Evolutionary conservation across 2,113 vertebrate species (phyloP), one percentile per base, ranked within the genome.

Genomic region (Symphodus melops): DNA sequence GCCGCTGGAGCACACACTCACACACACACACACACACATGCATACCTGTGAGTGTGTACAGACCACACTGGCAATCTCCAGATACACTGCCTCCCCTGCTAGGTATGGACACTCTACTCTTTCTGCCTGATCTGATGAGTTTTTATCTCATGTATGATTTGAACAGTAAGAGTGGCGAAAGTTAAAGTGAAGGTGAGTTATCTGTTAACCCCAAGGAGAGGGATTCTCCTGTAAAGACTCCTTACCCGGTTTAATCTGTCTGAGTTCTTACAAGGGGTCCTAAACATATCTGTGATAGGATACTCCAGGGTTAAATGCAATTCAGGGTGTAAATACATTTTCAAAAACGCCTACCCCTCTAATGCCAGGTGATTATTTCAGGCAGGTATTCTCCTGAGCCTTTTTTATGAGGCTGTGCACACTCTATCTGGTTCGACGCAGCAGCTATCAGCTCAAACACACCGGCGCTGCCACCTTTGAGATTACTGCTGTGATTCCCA

Each of bases 401-500:
- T 63, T 85, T 79, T 66, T 80, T 62, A 72, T 59, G 44, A 82
- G 71, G 64, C 74, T 62, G 59, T 79, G 81, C 70, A 37, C 64
- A 83, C 68, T 78, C 44, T 46, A 36, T 69, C 54, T 75, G 77
- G 78, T 85, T 78, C 62, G 78, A 88, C 83, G 79, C 60, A 25
- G 71, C 71, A 86, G 85, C 83, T 84, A 86, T 86, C 86, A 77
- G 87, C 87, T 78, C 72, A 62, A 83, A 84, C 78, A 82, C 81
- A 82, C 61, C 73, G 36, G 8, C 16, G 63, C 81, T 79, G 80
- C 84, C 74, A 71, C 90, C 82, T 89, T 86, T 73, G 71, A 87
- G 83, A 90, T 91, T 87, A 85, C 77, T 46, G 54, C 78, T 79
- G 76, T 75, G 84, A 91, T 93, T 86, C 81, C 68, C 79, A 84